A percentile compares a stretch with the other conserved stretches of the same genome.
These are phyloP conservation scores for Leptinotarsa peninsularis DNA, from an alignment of 2,888 invertebrate genomes.

Conservation along the genomic window DNA sequence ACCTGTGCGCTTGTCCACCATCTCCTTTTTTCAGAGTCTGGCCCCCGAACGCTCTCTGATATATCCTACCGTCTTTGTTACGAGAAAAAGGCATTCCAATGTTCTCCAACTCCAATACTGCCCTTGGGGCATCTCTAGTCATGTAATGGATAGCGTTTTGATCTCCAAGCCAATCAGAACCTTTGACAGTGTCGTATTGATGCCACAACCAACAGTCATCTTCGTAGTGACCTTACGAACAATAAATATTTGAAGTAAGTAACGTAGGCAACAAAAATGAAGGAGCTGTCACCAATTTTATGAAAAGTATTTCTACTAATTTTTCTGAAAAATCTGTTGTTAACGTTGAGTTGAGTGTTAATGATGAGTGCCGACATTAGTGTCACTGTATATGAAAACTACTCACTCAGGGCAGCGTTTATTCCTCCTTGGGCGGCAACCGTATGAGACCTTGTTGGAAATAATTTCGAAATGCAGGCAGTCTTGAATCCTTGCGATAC, in stretches of 20 bases:
- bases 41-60: constrained; percentile 80
- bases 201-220: constrained; percentile 82
- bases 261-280: neutral
- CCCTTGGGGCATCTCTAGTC: constrained; percentile 74
- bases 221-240: constrained; percentile 71
- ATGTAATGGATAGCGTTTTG: constrained; percentile 83
- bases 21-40: constrained; percentile 76
- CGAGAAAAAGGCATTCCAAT: constrained; percentile 78
- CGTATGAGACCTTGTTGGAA: constrained; percentile 82
- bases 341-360: too few species aligned
- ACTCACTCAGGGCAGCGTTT: constrained; percentile 78
- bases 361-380: neutral
- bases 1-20: constrained; percentile 72
- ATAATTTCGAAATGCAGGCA: constrained; percentile 80
- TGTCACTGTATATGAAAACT: neutral
- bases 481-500: constrained; percentile 79
- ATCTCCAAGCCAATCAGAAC: constrained; percentile 83
- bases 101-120: constrained; percentile 74
- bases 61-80: constrained; percentile 76
- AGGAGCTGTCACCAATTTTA: too few species aligned
- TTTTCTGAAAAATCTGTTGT: too few species aligned
- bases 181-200: constrained; percentile 81
- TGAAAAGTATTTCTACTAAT: too few species aligned
- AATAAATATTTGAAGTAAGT: neutral
- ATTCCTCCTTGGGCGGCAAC: constrained; percentile 86